Base-by-base conservation (phyloP, 2,797 vertebrate species). In the Cryptoblepharus egeriae region DNA sequence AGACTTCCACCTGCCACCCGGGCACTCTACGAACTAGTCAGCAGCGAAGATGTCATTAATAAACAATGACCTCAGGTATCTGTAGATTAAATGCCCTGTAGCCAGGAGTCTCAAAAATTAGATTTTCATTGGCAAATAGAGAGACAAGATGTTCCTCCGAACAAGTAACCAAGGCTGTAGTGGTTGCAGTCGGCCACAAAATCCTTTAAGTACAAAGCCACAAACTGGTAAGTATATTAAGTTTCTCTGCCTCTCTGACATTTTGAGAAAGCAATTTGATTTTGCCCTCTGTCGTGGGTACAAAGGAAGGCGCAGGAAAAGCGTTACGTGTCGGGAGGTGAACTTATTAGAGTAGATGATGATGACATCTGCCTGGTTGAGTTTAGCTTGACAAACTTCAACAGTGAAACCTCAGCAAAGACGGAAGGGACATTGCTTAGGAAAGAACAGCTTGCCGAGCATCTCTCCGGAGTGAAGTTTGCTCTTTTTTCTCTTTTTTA, bases 311-410 rank as follows among this genome's bases (percentile, higher is more conserved):
- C 74, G 52, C 2, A 0, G 58, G 81, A 60, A 63, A 63, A 90
- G 57, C 77, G 42, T 10, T 0, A 2, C 0, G 0, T 90, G 89
- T 90, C 86, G 81, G 35, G 52, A 80, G 86, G 88, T 87, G 91
- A 92, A 83, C 83, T 88, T 65, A 87, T 89, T 80, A 93, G 84
- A 80, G 88, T 60, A 90, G 84, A 70, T 0, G 0, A 60, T 18
- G 79, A 15, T 90, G 91, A 90, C 90, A 92, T 88, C 90, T 93
- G 90, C 87, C 92, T 91, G 86, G 80, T 88, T 87, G 84, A 89
- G 91, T 94, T 93, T 90, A 89, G 68, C 73, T 70, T 88, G 91
- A 92, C 81, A 86, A 88, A 92, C 87, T 87, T 92, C 91, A 85
- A 55, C 72, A 32, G 69, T 65, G 45, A 75, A 74, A 80, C 71